Conservation (phyloP, 2,113 vertebrate species). For the Tragelaphus strepsiceros region DNA sequence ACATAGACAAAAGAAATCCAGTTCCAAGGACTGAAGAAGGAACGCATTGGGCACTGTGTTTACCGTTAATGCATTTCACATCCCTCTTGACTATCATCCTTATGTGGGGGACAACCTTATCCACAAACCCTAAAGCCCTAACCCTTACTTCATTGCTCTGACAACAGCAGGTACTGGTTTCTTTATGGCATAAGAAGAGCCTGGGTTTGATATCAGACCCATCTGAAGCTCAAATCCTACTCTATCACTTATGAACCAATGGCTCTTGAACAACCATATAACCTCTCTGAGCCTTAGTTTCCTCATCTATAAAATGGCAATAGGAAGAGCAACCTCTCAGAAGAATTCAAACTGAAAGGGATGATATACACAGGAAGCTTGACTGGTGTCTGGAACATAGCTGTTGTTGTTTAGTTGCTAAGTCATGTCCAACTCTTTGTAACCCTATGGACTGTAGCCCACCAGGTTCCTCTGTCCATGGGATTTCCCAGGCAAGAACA, state of each 20-base stretch:
- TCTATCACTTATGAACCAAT: neutral
- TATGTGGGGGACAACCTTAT: neutral
- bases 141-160: neutral
- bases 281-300: neutral
- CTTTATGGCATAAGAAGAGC: neutral
- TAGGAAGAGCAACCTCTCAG: neutral
- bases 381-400: neutral
- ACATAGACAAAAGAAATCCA: neutral
- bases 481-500: neutral
- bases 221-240: neutral
- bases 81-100: neutral
- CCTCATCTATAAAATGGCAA: neutral
- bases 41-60: neutral
- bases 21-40: neutral
- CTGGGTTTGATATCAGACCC: neutral
- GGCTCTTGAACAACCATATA: neutral
- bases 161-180: neutral
- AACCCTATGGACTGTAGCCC: neutral
- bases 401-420: neutral
- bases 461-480: neutral
- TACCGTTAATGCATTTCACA: neutral
- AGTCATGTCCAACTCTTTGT: neutral
- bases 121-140: neutral
- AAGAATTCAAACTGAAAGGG: neutral
- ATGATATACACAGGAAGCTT: neutral